phyloP scores from a whole-genome alignment of 2,888 invertebrate genomes.

The Resseliella maxima region DNA sequence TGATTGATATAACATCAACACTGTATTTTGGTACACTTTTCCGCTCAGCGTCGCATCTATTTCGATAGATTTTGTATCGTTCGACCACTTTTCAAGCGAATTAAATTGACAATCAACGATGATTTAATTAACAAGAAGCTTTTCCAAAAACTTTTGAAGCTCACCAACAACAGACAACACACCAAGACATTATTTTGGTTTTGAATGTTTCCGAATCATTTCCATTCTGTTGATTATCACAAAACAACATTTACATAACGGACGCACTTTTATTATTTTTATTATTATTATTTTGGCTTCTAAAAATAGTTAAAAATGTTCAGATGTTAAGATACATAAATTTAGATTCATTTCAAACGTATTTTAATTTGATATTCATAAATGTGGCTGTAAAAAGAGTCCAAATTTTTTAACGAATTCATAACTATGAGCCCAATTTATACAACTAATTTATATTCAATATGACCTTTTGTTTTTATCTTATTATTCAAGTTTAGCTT shows the following conservation, averaged over 20 bases:
- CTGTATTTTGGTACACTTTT: not conserved
- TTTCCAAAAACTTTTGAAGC: not conserved
- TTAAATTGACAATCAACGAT: slow-evolving; percentile 53
- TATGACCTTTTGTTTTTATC: not conserved
- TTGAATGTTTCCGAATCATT: not conserved
- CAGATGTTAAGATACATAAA: too few species aligned
- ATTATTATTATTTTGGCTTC: too few species aligned
- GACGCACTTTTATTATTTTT: not conserved
- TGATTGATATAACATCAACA: slow-evolving; percentile 12
- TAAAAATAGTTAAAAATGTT: too few species aligned
- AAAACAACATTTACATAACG: not conserved
- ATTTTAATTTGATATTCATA: too few species aligned
- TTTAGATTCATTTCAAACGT: too few species aligned
- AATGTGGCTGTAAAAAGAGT: too few species aligned
- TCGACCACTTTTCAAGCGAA: slow-evolving; percentile 45
- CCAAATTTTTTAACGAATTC: too few species aligned
- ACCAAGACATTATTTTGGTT: not conserved
- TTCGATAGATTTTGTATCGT: not conserved
- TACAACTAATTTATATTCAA: not conserved
- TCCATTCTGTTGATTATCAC: not conserved
- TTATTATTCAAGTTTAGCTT: not conserved
- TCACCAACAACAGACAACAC: not conserved
- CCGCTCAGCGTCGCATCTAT: not conserved
- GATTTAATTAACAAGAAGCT: slow-evolving; percentile 45
- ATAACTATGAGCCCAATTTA: not conserved